Base-by-base conservation (phyloP, 2,797 vertebrate genomes). In the Alcedo atthis region DNA sequence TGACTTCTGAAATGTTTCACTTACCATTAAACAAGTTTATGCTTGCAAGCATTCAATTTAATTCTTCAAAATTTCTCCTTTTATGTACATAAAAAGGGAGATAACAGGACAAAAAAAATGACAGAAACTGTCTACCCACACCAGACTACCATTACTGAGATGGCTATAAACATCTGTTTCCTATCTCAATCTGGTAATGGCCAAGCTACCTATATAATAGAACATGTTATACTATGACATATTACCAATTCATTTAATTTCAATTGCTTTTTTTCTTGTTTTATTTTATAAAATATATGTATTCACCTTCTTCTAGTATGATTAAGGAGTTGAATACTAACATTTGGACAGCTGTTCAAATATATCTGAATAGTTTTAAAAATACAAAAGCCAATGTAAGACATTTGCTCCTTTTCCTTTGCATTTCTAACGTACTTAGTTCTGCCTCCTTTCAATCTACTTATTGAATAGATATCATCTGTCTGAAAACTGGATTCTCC, bases 301-400 rank as follows among this genome's bases (percentile, higher is more conserved):
- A 79, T 77, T 94, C 32, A 87, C 61, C 64, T 82, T 89, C 61
- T 63, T 68, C 42, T 67, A 80, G 49, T 37, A 70, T 73, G 82
- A 93, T 87, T 83, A 93, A 89, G 30, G 32, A 19, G 22, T 85
- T 95, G 48, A 92, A 92, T 80, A 71, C 30, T 67, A 96, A 75
- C 74, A 81, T 91, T 89, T 81, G 53, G 49, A 76, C 87, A 92
- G 88, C 17, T 91, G 57, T 95, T 90, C 71, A 92, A 90, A 95
- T 48, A 25, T 46, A 58, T 45, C 88, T 89, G 76, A 84, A 66
- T 64, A 59, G 62, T 32, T 92, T 78, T 53, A 80, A 92, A 80
- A 80, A 58, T 87, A 53, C 78, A 80, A 96, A 85, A 91, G 61
- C 33, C 80, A 85, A 83, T 43, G 43, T 69, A 75, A 49, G 53